These are phyloP conservation scores for Dryobotodes eremita DNA, from an alignment of 2,888 invertebrate genomes.

Conservation along the genomic window DNA sequence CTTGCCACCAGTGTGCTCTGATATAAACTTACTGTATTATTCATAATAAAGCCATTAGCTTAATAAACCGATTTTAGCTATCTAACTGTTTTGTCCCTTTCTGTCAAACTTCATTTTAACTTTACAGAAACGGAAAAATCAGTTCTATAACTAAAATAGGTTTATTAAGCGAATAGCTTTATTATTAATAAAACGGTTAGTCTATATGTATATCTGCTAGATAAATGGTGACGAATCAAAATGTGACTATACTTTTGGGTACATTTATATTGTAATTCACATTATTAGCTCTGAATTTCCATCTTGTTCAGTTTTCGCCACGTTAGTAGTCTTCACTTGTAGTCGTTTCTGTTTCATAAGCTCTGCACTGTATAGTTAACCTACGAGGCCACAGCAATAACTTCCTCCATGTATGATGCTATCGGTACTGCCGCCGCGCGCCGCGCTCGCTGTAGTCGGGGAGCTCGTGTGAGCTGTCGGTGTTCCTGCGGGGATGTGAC, in stretches of 20 bases:
- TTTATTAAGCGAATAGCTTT: too few species aligned
- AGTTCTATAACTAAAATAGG: too few species aligned
- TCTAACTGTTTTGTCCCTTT: too few species aligned
- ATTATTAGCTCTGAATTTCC: not conserved
- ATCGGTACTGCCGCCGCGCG: not conserved
- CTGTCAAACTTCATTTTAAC: too few species aligned
- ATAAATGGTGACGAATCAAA: not conserved
- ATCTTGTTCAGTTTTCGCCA: not conserved
- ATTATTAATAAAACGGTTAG: too few species aligned
- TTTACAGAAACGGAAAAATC: too few species aligned
- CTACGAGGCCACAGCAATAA: too few species aligned
- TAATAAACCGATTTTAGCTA: too few species aligned
- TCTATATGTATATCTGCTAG: not conserved
- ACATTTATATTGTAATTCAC: not conserved
- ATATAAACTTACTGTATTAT: too few species aligned
- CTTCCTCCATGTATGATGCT: not conserved
- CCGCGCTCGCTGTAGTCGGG: not conserved
- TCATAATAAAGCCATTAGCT: too few species aligned
- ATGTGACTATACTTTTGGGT: not conserved
- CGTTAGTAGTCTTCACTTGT: not conserved
- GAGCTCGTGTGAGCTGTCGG: not conserved
- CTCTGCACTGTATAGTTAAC: too few species aligned
- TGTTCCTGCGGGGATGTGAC: not conserved
- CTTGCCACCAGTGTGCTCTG: not conserved
- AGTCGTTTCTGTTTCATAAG: not conserved